Base-by-base conservation (phyloP, 1,140 invertebrate genomes). In the Anastatus disparis region DNA sequence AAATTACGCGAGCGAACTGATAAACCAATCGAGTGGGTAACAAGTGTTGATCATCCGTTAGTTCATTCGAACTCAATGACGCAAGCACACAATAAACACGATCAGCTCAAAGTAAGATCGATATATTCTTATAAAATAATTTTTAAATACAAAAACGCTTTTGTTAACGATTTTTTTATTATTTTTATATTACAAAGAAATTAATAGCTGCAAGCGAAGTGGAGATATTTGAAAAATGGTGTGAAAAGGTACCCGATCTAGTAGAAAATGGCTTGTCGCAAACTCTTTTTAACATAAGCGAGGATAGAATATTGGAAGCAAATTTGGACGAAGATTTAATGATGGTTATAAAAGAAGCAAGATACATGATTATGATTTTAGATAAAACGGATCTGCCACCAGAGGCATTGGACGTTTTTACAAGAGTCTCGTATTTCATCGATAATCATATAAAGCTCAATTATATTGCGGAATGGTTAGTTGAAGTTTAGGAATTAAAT, bases 1-100 rank as follows among this genome's bases (percentile, higher is more conserved):
- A 92, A 93, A 82, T 82, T 94, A 46, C 84, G 87, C 38, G 83
- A 87, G 62, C 85, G 93, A 53, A 88, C 94, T 15, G 76, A 81
- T 8, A 84, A 87, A 29, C 90, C 91, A 2, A 89, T 92, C 73
- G 87, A 89, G 66, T 53, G 17, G 31, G 10, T 35, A 1, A 24
- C 24, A 7, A 8, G 38, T 0, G 24, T 72, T 3, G 56, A 72
- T 0, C 70, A 72, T 65, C 70, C 70, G 0, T 3, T 72, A 1
- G 27, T 67, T 1, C 24, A 67, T 12, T 44, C 56, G 4, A 38
- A 67, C 13, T 44, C 38, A 2, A 50, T 65, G 55, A 13, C 0
- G 8, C 15, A 42, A 29, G 70, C 70, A 0, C 6, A 8, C 3
- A 17, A n/a, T 3, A 71, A 71, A n/a, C 20, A 59, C 15, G 20